A percentile compares a stretch with the other conserved stretches of the same genome.
Evolutionary conservation across 2,113 vertebrate genomes (phyloP).

Genomic region (Atlantisia rogersi): DNA sequence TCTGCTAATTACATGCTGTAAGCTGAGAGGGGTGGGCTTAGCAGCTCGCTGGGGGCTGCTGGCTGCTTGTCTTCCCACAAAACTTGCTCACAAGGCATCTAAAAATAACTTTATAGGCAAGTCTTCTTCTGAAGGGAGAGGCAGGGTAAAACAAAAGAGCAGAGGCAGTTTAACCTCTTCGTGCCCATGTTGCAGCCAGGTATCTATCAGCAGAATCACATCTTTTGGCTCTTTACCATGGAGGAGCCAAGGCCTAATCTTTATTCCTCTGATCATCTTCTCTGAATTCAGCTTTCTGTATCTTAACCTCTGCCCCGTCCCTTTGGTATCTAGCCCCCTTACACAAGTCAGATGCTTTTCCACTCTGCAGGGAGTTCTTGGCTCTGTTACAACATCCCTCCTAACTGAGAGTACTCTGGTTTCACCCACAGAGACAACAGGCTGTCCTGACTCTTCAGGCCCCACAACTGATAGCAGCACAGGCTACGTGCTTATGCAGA

Average conservation of each 20-base stretch:
- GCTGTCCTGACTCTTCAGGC: neutral
- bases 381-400: neutral
- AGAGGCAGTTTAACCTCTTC: neutral
- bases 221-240: neutral
- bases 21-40: slow-evolving; percentile 79
- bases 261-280: neutral
- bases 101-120: slow-evolving; percentile 58
- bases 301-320: neutral
- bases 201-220: neutral
- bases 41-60: slow-evolving; percentile 77
- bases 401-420: neutral
- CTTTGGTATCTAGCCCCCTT: neutral
- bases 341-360: neutral
- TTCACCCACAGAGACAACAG: neutral
- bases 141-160: neutral
- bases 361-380: fast-evolving
- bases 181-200: fast-evolving
- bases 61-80: slow-evolving; percentile 42
- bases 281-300: neutral
- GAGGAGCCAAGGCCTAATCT: neutral
- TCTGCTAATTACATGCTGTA: slow-evolving; percentile 80
- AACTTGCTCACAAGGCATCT: slow-evolving; percentile 14
- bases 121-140: neutral
- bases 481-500: fast-evolving
- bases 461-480: fast-evolving